Conservation (phyloP, 1,140 invertebrate genomes). For the Microplitis demolitor region DNA sequence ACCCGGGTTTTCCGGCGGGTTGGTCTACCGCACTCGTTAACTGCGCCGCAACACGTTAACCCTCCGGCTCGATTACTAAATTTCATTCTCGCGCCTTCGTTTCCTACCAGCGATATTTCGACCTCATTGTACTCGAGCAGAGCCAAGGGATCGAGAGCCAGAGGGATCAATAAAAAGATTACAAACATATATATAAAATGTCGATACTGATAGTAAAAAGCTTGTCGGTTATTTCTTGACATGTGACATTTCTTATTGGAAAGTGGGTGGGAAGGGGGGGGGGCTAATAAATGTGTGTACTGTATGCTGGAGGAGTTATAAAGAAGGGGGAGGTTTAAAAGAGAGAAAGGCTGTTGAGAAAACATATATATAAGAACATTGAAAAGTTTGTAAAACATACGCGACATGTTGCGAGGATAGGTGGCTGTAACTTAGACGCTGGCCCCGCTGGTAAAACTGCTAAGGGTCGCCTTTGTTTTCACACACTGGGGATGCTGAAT, state of each 20-base stretch:
- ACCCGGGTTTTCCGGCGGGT: slow-evolving; percentile 57
- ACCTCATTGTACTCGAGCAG: no score
- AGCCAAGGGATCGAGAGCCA: no score
- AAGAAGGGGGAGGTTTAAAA: not conserved
- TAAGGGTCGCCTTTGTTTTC: not conserved
- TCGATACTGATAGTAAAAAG: no score
- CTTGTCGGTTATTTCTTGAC: not conserved
- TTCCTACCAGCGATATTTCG: not conserved
- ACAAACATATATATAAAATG: no score
- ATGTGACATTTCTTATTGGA: not conserved
- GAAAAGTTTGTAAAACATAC: slow-evolving; percentile 1
- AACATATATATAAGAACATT: not conserved
- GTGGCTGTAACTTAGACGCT: not conserved
- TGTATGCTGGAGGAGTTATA: not conserved
- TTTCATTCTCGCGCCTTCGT: slow-evolving; percentile 20
- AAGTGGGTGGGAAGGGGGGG: not conserved
- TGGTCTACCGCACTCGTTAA: slow-evolving; percentile 62
- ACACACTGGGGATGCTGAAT: not conserved
- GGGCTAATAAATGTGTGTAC: not conserved
- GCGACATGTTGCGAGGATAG: slow-evolving; percentile 3
- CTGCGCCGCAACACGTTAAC: slow-evolving; percentile 57
- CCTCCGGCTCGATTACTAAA: slow-evolving; percentile 20
- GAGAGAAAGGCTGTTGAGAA: not conserved
- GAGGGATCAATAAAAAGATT: no score
- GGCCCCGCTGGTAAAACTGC: not conserved